Conservation (phyloP, 2,797 vertebrate species). For the Gastrophryne carolinensis region DNA sequence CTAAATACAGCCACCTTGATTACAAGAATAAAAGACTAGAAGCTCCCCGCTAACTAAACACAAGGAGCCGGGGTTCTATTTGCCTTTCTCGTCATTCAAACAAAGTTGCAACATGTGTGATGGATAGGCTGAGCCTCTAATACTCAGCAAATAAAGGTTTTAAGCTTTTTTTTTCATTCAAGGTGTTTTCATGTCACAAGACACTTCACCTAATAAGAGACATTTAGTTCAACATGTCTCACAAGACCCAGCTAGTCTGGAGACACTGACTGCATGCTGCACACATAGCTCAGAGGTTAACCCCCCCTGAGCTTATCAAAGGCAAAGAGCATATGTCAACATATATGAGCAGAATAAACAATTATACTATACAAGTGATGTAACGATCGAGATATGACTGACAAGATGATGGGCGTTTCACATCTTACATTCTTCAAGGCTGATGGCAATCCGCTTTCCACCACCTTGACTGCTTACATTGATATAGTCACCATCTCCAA, state of each 20-base stretch:
- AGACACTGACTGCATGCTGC: neutral
- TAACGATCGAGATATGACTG: too few species aligned
- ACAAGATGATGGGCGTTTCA: too few species aligned
- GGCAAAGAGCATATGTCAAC: neutral
- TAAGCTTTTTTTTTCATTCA: neutral
- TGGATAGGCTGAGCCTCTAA: constrained; percentile 9
- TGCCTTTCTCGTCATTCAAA: neutral
- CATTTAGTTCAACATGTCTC: neutral
- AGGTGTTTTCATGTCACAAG: neutral
- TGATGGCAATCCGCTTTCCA: too few species aligned
- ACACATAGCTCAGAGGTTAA: neutral
- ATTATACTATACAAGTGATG: too few species aligned
- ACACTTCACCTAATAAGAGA: constrained; percentile 9
- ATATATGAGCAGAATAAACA: too few species aligned
- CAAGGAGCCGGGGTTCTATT: neutral
- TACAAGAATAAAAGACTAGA: too few species aligned
- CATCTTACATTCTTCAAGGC: too few species aligned
- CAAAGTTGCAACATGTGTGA: neutral
- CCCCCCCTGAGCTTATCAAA: neutral
- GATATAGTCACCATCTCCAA: too few species aligned
- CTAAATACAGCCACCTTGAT: too few species aligned
- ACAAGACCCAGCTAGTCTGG: neutral
- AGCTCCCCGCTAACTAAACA: constrained; percentile 15
- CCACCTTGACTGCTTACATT: too few species aligned
- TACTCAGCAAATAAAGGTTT: constrained; percentile 17